A percentile compares a stretch with the other conserved stretches of the same genome.
Conservation (phyloP, 53 echinoderm and acorn worm species). For the Holothuria leucospilota region DNA sequence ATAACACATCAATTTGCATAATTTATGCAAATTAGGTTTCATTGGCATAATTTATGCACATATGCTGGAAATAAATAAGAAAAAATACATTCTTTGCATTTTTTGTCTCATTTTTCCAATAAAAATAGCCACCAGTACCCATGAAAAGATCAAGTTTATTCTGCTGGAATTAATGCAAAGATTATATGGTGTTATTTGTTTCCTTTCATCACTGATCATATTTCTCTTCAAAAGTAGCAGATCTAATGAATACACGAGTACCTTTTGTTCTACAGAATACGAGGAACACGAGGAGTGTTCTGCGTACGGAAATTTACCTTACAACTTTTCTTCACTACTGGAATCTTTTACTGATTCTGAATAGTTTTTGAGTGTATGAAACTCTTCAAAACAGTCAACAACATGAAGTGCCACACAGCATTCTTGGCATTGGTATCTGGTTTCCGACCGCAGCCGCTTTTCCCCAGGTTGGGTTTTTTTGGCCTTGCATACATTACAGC, state of each 20-base stretch:
- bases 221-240: neutral
- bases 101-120: no score
- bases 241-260: no score
- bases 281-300: no score
- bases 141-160: no score
- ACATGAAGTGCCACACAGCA: conserved; percentile 11
- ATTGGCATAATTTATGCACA: conserved; percentile 15
- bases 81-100: no score
- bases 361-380: neutral
- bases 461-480: no score
- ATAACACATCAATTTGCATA: neutral
- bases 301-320: no score
- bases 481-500: no score
- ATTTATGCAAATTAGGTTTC: conserved; percentile 11
- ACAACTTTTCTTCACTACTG: neutral
- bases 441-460: no score
- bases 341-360: neutral
- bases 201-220: neutral
- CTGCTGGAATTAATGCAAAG: no score
- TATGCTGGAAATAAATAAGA: neutral
- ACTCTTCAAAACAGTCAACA: neutral
- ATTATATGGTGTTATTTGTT: neutral
- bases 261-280: no score
- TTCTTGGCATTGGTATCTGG: neutral
- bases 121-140: no score